Percentiles rank a stretch among this genome's conserved stretches.
Evolutionary conservation across 2,113 vertebrate genomes (phyloP).

Genomic region (Lophura nycthemera): DNA sequence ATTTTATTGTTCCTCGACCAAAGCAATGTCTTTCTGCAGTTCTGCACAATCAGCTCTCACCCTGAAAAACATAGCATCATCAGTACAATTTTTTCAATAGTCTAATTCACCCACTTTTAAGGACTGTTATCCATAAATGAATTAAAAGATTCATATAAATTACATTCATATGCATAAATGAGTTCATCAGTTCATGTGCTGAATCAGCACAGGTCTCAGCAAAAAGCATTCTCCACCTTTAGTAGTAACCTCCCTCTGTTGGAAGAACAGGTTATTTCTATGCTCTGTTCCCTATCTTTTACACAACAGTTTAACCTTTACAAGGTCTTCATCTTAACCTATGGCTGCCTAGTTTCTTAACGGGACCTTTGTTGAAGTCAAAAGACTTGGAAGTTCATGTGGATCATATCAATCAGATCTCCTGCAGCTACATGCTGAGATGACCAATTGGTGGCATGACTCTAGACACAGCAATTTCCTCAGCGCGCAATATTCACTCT

Average conservation of each 20-base stretch:
- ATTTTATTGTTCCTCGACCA: background rate
- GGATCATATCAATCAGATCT: background rate
- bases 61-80: background rate
- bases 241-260: background rate
- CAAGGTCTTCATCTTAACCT: background rate
- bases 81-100: background rate
- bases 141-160: background rate
- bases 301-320: background rate
- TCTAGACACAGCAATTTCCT: background rate
- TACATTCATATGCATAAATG: background rate
- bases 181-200: background rate
- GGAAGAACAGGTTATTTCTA: background rate
- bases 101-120: background rate
- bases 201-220: background rate
- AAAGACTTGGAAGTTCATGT: background rate
- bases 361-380: background rate
- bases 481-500: background rate
- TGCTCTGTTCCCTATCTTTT: background rate
- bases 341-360: background rate
- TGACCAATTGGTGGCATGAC: background rate
- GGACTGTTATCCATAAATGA: background rate
- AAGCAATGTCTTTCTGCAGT: background rate
- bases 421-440: background rate
- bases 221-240: background rate
- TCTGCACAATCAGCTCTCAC: background rate